Evolutionary conservation across 2,797 vertebrate species (phyloP).

Genomic region (Loris lydekkerianus): DNA sequence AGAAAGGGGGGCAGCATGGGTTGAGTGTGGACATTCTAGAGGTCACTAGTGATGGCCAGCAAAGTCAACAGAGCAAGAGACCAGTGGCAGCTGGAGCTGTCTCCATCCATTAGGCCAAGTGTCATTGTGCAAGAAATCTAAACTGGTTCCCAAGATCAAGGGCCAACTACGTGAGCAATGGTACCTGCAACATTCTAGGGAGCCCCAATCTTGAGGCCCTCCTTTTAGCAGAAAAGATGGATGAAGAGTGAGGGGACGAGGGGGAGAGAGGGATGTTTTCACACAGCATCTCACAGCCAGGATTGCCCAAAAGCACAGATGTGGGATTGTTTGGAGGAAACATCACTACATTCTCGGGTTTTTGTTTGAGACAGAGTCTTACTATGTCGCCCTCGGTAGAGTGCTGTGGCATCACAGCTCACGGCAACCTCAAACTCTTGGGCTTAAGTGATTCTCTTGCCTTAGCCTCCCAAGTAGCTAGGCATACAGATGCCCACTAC

Average conservation of each 20-base stretch:
- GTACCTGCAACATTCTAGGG: background rate
- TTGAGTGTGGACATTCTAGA: slow-evolving; percentile 14
- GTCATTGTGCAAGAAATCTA: background rate
- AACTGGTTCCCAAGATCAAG: background rate
- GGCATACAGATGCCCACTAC: no score
- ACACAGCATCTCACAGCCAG: background rate
- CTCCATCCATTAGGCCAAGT: background rate
- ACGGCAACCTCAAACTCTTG: no score
- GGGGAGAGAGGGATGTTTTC: rapidly evolving
- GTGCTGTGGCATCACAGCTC: no score
- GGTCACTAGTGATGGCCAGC: background rate
- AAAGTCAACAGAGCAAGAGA: background rate
- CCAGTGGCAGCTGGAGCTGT: background rate
- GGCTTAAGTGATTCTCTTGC: no score
- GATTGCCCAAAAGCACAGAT: background rate
- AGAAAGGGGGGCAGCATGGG: background rate
- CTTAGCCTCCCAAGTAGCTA: no score
- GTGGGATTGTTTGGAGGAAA: rapidly evolving
- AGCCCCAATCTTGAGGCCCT: background rate
- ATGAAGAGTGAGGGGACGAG: rapidly evolving
- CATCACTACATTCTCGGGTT: rapidly evolving
- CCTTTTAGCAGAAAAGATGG: background rate
- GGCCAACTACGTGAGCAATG: rapidly evolving
- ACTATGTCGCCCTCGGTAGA: no score
- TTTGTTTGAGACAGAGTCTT: background rate